Evolutionary conservation across 1,140 invertebrate species (phyloP), one percentile per base, ranked within the genome.

Genomic region (Tetraneura akinire): DNA sequence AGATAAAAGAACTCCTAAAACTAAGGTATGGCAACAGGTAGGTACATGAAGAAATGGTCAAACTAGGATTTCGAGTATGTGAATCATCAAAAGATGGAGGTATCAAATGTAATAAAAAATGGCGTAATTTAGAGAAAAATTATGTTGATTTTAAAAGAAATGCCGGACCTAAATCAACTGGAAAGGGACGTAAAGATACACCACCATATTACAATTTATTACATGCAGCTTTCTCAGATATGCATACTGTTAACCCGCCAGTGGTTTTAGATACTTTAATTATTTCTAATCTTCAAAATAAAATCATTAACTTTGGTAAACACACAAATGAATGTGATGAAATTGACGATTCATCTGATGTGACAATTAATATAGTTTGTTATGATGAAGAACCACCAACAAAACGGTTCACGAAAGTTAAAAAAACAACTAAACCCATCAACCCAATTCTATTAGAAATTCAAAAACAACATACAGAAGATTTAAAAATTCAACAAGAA

Each of bases 1-100:
- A 55, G 51, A 55, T n/a, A 55, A 55, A 55, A 21, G 51, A 55
- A 55, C n/a, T 55, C 51, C 51, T n/a, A 55, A 21, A 55, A 55
- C 51, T 55, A 55, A 55, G n/a, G 51, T 21, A 55, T 55, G n/a
- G 51, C 18, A 55, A 55, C 51, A 55, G 21, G 51, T 55, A 21
- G n/a, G n/a, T n/a, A n/a, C 21, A 55, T 21, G 51, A 55, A n/a
- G n/a, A 55, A n/a, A 55, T 55, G 51, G 21, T 55, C 21, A 9
- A n/a, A 55, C 21, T 55, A 55, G 51, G 51, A n/a, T 55, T 55
- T 55, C 18, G 51, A 55, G 51, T 55, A 55, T 55, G 51, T 55
- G 18, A 55, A 55, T 55, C 51, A 21, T 55, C n/a, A 2, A 55
- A n/a, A 55, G 51, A 55, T 21, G n/a, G 51, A 51, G 49, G 49